Evolutionary conservation across 2,888 invertebrate species (phyloP), one percentile per base, ranked within the genome.

Genomic region (Leucophenga montana): DNA sequence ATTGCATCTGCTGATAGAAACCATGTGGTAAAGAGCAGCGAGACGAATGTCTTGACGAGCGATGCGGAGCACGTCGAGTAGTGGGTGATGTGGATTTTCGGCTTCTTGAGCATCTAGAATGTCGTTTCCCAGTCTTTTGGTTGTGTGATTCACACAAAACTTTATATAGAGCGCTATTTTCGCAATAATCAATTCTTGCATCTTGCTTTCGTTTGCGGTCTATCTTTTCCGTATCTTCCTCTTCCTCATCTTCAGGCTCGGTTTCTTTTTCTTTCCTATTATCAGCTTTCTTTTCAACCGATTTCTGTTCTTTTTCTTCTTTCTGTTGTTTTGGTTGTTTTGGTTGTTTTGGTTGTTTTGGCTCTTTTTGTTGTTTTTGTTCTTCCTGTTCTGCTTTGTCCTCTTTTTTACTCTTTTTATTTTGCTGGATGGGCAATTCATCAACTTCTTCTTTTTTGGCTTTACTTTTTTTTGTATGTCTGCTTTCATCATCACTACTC

Each of bases 101-200:
- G 0, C 65, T 13, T 14, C 46, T 50, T 20, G 48, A 11, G n/a
- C 22, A 8, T 62, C 46, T 27, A 16, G 14, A n/a, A 6, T n/a
- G 18, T 13, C n/a, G 16, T 22, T 62, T 20, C 1, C 18, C 44
- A 46, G 16, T 18, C 16, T 11, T 62, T 62, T 20, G 14, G 9
- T 33, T 11, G 1, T 44, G 13, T 13, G n/a, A 18, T 13, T 20
- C 20, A 62, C 16, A 18, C 27, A 73, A 3, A 3, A 65, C 68
- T 14, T 68, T 61, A 4, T 27, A 39, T 14, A 62, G 64, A 1
- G 73, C 66, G 16, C 39, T 31, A 20, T 67, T 73, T 11, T 70
- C 33, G 13, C 48, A 73, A 6, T 65, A 56, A 0, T 33, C 14
- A 13, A 18, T 9, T 8, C 68, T 67, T 0, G 73, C 68, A 64